Evolutionary conservation across 92 coral and sea anemone genomes (phyloP), one percentile per base, ranked within the genome.

Genomic region (Zoanthus solanderi): DNA sequence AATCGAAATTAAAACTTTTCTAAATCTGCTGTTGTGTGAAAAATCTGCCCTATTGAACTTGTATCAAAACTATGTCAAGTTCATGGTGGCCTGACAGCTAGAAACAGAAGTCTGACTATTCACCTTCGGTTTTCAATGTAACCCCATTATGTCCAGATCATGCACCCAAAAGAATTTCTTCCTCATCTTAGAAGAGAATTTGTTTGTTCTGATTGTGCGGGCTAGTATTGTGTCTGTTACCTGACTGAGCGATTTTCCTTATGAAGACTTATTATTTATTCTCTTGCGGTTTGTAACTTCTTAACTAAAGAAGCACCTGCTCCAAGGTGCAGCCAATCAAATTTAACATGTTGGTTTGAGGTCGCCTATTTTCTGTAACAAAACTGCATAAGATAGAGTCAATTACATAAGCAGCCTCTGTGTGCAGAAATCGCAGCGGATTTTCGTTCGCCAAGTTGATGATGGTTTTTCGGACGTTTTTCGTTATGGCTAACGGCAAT

Each of bases 271-370:
- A 69, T 80, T 80, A 80, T 80, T 61, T 80, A 80, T 80, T 80
- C 73, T 37, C 84, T 80, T 80, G 84, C 42, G 84, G 84, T 80
- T 28, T 42, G 6, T 44, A 63, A 80, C 44, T 11, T 44, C 84
- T 80, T 44, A 80, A 80, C 63, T 44, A 69, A 11, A 65, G 65
- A 61, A 80, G 23, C 84, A 80, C 84, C 84, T 80, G 84, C 61
- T 63, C 84, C 13, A 15, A 10, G 18, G 9, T 15, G 0, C 34
- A 80, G 42, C 84, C 84, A 80, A 80, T 80, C 84, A 80, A n/a
- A 37, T 37, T 37, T 37, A 37, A 37, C 42, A 37, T 42, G 31
- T n/a, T 42, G 84, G 53, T 58, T 42, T 61, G 84, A 58, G 84
- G 84, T 79, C 72, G 42, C 84, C 13, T 67, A 28, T 60, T 58